phyloP scores from a whole-genome alignment of 2,797 vertebrate species.

The Microctenopoma steveboyesi region DNA sequence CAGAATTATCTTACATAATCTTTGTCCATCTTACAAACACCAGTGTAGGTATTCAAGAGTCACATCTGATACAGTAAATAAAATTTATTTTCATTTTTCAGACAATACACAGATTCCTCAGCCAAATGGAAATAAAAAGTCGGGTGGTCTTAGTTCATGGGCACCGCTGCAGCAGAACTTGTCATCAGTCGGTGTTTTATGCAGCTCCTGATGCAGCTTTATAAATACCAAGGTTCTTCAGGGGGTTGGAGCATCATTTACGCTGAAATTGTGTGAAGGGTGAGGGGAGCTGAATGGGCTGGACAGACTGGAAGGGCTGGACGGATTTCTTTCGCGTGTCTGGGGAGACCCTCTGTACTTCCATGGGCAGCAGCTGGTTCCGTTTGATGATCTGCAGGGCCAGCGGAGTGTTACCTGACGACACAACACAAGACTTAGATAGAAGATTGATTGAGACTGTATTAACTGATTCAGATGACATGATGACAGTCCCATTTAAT shows the following conservation, averaged over 20 bases:
- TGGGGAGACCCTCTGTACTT: constrained; percentile 86
- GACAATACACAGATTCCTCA: constrained; percentile 53
- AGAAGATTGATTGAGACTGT: too few species aligned
- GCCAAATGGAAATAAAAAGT: constrained; percentile 51
- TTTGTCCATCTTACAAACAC: too few species aligned
- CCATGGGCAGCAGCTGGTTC: constrained; percentile 93
- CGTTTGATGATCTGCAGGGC: constrained; percentile 99
- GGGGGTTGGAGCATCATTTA: constrained; percentile 82
- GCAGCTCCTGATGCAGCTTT: constrained; percentile 43
- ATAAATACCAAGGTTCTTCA: constrained; percentile 63
- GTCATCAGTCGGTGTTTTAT: constrained; percentile 29
- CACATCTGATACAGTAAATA: constrained; percentile 66
- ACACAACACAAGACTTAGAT: not conserved
- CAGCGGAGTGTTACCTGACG: constrained; percentile 92
- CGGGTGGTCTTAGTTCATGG: constrained; percentile 31
- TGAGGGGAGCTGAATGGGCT: constrained; percentile 89
- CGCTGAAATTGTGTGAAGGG: constrained; percentile 92
- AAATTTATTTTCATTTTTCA: constrained; percentile 78
- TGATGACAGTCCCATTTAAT: not conserved
- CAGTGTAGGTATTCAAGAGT: not conserved
- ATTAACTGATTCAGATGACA: not conserved
- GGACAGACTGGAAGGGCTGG: constrained; percentile 83
- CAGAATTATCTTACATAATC: too few species aligned
- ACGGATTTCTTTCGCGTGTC: constrained; percentile 90
- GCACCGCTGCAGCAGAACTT: constrained; percentile 14